Evolutionary conservation across 2,113 vertebrate genomes (phyloP), one percentile per base, ranked within the genome.

Genomic region (Aegypius monachus): DNA sequence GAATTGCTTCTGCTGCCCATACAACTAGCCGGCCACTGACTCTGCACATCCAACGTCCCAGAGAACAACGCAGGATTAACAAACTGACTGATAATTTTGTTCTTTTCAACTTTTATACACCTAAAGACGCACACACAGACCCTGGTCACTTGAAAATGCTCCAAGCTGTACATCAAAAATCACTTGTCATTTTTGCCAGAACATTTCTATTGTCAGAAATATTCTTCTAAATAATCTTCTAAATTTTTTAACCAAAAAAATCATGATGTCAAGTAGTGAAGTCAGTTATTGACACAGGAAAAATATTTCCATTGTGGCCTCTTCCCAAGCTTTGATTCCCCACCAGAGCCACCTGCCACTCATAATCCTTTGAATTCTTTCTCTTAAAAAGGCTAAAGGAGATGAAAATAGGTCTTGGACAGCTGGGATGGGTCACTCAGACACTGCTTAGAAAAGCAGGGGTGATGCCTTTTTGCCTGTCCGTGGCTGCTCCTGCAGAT

Each of bases 201-300:
- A 63, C n/a, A 8, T 38, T 47, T 15, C 47, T 21, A 1, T 21
- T 78, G 13, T 74, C 55, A 36, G 38, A 70, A 66, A 20, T 32
- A 25, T 0, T 62, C 7, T 52, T 34, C 38, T 8, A 0, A 31
- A 26, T 58, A 9, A 45, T 13, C 48, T 36, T 58, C 43, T 48
- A 8, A 13, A 43, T 34, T 85, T 72, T 59, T 8, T 15, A 79
- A 52, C 9, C 21, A n/a, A 4, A 1, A 52, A 18, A 38, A n/a
- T 15, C 7, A 1, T 9, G 4, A 15, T 12, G 31, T 38, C 12
- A 7, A 19, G 34, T 7, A 32, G 6, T 3, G 25, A 25, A 29
- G 17, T 14, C 1, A 6, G 55, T n/a, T 29, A 8, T n/a, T 6
- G n/a, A 14, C 23, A 15, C 26, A 40, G 52, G 47, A 66, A 23